phyloP scores from a whole-genome alignment of 2,888 invertebrate species.

The Allophyes oxyacanthae region DNA sequence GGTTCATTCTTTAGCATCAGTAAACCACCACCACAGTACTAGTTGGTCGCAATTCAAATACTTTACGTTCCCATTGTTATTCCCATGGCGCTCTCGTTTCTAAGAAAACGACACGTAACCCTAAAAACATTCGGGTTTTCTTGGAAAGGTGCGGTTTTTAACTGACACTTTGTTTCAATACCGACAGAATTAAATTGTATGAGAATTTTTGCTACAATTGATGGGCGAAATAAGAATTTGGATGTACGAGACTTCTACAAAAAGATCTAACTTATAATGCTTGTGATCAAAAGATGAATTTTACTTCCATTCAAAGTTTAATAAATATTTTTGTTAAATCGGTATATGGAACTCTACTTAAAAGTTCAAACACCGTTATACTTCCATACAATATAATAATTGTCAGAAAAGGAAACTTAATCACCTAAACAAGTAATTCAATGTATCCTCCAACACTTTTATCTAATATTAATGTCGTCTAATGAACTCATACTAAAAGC shows the following conservation, averaged over 20 bases:
- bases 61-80: conserved; percentile 54
- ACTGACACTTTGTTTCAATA: conserved; percentile 33
- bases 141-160: conserved; percentile 44
- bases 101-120: conserved; percentile 46
- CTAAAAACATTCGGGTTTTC: conserved; percentile 50
- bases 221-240: conserved; percentile 12
- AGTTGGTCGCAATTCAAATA: conserved; percentile 38
- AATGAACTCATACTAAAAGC: conserved; percentile 48
- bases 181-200: conserved; percentile 32
- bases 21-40: conserved; percentile 11
- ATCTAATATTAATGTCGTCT: conserved; percentile 34
- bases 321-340: too few species aligned
- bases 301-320: too few species aligned
- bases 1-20: conserved; percentile 13
- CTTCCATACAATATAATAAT: background rate
- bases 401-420: conserved; percentile 1
- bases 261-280: conserved; percentile 1
- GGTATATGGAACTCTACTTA: too few species aligned
- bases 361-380: background rate
- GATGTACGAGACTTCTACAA: conserved; percentile 11
- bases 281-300: background rate
- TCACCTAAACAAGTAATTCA: conserved; percentile 22
- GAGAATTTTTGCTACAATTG: conserved; percentile 31
- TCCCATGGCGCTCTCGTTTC: conserved; percentile 42
- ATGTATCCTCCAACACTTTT: conserved; percentile 9